phyloP scores from a whole-genome alignment of 2,113 vertebrate species.

The Monopterus albus region DNA sequence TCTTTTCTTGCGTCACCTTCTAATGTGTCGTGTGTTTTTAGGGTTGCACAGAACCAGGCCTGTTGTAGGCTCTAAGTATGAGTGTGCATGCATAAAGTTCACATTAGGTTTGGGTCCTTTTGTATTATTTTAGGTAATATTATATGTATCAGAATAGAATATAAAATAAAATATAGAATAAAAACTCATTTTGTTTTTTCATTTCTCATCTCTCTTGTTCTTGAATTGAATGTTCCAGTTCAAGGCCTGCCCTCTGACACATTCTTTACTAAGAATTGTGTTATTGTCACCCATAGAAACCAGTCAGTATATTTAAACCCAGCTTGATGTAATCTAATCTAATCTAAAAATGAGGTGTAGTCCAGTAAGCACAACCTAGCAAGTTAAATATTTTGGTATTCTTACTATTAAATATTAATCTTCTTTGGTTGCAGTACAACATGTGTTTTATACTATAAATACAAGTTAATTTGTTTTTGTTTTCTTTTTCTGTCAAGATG shows the following conservation, averaged over 20 bases:
- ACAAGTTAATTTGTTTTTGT: too few relatives aligned
- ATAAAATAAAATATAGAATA: background rate
- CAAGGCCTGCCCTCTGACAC: slow-evolving; percentile 89
- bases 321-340: background rate
- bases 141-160: background rate
- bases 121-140: too few relatives aligned
- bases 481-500: slow-evolving; percentile 79
- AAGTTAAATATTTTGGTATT: background rate
- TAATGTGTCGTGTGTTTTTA: too few relatives aligned
- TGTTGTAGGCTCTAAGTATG: background rate
- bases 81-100: too few relatives aligned
- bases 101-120: too few relatives aligned
- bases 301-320: slow-evolving; percentile 75
- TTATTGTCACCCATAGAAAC: slow-evolving; percentile 90
- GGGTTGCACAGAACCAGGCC: too few relatives aligned
- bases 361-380: too few relatives aligned
- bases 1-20: too few relatives aligned
- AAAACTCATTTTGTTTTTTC: background rate
- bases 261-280: slow-evolving; percentile 91
- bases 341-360: too few relatives aligned
- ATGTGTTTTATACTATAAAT: too few relatives aligned
- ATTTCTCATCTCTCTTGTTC: background rate
- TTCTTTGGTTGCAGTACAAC: too few relatives aligned
- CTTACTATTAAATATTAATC: too few relatives aligned
- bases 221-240: slow-evolving; percentile 89